Evolutionary conservation across 2,888 invertebrate genomes (phyloP), one percentile per base, ranked within the genome.

Genomic region (Monoplex corrugatus): DNA sequence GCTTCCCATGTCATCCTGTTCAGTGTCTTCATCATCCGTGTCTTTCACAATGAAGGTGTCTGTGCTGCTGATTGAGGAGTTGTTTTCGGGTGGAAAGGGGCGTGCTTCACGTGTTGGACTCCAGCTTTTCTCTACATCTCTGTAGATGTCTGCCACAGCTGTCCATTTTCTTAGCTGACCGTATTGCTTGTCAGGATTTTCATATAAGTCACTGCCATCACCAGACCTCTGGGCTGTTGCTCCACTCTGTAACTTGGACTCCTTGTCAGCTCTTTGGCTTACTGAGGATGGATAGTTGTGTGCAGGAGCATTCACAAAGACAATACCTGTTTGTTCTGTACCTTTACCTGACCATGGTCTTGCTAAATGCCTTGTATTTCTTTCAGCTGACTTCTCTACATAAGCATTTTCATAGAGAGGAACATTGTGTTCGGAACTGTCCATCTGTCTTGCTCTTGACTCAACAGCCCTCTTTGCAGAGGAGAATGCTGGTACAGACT

Each of bases 21-120:
- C 45, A 1, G 19, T 83, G n/a, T 90, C 87, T 16, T 92, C 93
- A 63, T 94, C 93, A 89, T 94, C 94, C 90, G 94, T 94, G 63
- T 92, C 92, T 87, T 94, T 95, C 10, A 94, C 91, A 85, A 95
- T 95, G 87, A 95, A 94, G 35, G 95, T 95, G 57, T 94, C 95
- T 3, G 94, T 93, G 90, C 95, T 95, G 75, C 94, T 93, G 40
- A 92, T 92, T 16, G 91, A 91, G 2, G 91, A 91, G 19, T 89
- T 88, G 72, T 88, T 88, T 50, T 87, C 87, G 23, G 40, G 38
- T 19, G 80, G 82, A 5, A 50, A 50, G 23, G 85, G 85, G 44
- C 32, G 35, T 2, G 63, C 35, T 88, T 83, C 68, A 3, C 83
- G 38, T 23, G 88, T 68, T 5, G 82, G 63, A 68, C 83, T 88